Base-by-base conservation (phyloP, 2,797 vertebrate genomes). In the Tokudaia tokunoshimensis region DNA sequence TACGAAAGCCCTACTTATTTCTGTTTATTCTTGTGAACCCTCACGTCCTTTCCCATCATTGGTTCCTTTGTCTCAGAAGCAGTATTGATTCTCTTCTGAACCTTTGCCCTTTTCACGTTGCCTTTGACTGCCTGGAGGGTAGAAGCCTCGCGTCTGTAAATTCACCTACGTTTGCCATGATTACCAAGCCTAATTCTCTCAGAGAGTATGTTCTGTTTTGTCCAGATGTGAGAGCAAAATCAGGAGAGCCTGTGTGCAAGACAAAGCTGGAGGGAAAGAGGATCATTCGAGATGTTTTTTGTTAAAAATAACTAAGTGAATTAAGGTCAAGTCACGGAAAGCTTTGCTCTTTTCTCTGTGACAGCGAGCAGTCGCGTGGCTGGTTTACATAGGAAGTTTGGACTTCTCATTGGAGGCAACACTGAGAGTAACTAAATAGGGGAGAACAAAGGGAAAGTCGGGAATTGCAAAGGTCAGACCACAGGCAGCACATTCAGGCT, bases 1-100 rank as follows among this genome's bases (percentile, higher is more conserved):
- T 20, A 26, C 29, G 76, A 34, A 37, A 26, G 24, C 84, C 90
- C 87, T 59, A 26, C 67, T 63, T 63, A 37, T 74, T 85, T 93
- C 26, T 67, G 11, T 96, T 81, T 57, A 15, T 93, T 93, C 72
- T 85, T 94, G 93, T 86, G 67, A 96, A 86, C 50, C 29, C 89
- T 2, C 12, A 47, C 87, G 57, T 95, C 2, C 80, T 94, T 92
- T 80, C 52, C 57, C 83, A 31, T 72, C 34, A 26, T 26, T 94
- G 81, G 41, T 75, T 85, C 90, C 24, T 31, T 72, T 86, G 83
- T 63, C 72, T 13, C 83, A 89, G 86, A 86, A 94, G 80, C 17
- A 74, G 41, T 44, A 84, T 94, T 92, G 95, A 79, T 95, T 96
- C 81, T 92, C 82, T 37, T 84, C 95, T 94, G 86, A 75, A 63